Evolutionary conservation across 2,797 vertebrate species (phyloP).

Genomic region (Zonotrichia albicollis): DNA sequence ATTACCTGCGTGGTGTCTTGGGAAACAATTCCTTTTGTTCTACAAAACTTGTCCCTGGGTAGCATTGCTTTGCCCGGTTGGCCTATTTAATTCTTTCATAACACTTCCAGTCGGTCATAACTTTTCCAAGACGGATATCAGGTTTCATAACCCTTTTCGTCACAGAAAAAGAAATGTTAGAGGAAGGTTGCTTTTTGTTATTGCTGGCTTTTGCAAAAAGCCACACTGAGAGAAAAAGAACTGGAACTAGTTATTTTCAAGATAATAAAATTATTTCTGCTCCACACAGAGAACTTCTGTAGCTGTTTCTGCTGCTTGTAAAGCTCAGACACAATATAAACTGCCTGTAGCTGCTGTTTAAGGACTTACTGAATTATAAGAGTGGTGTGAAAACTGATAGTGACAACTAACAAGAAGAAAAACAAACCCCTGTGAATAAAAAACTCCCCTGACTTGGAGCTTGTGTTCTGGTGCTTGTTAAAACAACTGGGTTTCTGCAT

Average conservation of each 20-base stretch:
- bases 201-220: background rate
- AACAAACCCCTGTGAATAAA: background rate
- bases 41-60: background rate
- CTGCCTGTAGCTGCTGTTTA: background rate
- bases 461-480: background rate
- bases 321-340: background rate
- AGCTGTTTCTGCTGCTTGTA: background rate
- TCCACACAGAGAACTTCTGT: background rate
- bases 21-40: background rate
- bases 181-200: background rate
- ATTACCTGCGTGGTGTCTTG: rapidly evolving
- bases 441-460: background rate
- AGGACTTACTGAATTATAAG: background rate
- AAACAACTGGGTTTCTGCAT: background rate
- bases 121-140: background rate
- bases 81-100: background rate
- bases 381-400: background rate
- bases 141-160: background rate
- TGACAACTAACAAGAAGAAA: background rate
- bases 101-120: background rate
- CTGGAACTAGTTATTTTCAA: background rate
- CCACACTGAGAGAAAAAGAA: background rate
- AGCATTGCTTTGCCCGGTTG: background rate
- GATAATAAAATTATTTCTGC: background rate
- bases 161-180: background rate